Base-by-base conservation (phyloP, 2,113 vertebrate genomes). In the Paralichthys olivaceus region DNA sequence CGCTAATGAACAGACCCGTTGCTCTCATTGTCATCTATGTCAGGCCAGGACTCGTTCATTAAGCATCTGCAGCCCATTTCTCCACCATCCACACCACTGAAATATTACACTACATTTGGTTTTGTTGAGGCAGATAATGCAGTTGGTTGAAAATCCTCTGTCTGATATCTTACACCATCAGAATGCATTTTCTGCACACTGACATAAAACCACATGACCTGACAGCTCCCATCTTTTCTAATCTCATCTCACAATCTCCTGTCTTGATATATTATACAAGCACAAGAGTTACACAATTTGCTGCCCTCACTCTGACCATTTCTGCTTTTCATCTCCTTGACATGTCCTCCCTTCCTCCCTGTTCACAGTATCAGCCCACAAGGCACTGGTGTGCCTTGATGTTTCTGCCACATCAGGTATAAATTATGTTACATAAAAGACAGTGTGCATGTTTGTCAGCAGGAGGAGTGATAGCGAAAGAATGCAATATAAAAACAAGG, bases 401-500 rank as follows among this genome's bases (percentile, higher is more conserved):
- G 37, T 76, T 29, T 28, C n/a, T n/a, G 49, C 22, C 23, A 74
- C 45, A 70, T 77, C 37, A 55, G 43, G 55, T 71, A 23, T 69
- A 53, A 69, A 64, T 58, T 54, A 32, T 51, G 45, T 74, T 70
- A 37, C 37, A 22, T 64, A 62, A 55, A 63, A 7, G 13, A 23
- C 37, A 2, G 37, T 13, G 4, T 62, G 40, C 40, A 73, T 63
- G 15, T 57, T 22, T 81, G 69, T 75, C 20, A 64, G 40, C 14
- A 43, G 25, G 19, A 72, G 14, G 11, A 57, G 13, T 55, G 61
- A 70, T 75, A 54, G 19, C 32, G 28, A 11, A 82, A 60, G 51
- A 89, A 84, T 83, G 78, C 37, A 69, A 62, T 40, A 12, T 64
- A 72, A 73, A 68, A 69, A 49, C n/a, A 32, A 43, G 12, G 4